Evolutionary conservation across 2,888 invertebrate species (phyloP).

Genomic region (Embidobia sp.): DNA sequence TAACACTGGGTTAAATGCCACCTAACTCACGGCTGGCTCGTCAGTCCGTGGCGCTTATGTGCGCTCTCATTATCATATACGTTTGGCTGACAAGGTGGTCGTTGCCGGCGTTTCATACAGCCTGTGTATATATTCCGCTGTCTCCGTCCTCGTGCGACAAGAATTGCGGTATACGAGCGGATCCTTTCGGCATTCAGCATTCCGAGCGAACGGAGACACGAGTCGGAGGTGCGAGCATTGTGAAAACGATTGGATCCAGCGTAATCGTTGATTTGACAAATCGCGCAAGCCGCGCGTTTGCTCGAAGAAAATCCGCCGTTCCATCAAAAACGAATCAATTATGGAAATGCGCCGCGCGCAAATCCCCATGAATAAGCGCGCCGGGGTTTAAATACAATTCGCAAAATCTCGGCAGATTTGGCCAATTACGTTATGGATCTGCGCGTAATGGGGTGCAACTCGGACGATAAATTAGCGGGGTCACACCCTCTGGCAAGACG

Average conservation of each 20-base stretch:
- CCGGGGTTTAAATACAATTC: constrained; percentile 49
- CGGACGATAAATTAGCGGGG: constrained; percentile 70
- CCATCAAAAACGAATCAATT: constrained; percentile 46
- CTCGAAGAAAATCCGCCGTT: constrained; percentile 27
- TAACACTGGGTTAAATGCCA: constrained; percentile 58
- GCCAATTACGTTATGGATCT: constrained; percentile 56
- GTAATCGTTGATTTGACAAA: too few species aligned
- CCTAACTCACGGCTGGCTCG: constrained; percentile 37
- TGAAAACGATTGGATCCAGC: too few species aligned
- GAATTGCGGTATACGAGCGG: too few species aligned
- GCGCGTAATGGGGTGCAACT: constrained; percentile 35
- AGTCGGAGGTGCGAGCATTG: too few species aligned
- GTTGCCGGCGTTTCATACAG: constrained; percentile 34
- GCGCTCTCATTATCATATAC: constrained; percentile 59
- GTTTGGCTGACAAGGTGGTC: constrained; percentile 57
- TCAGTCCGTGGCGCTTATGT: constrained; percentile 52
- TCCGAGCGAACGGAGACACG: too few species aligned
- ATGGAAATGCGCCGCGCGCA: constrained; percentile 29
- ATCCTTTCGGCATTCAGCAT: too few species aligned
- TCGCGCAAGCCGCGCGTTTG: too few species aligned
- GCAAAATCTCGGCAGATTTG: constrained; percentile 58
- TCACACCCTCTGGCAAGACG: constrained; percentile 64
- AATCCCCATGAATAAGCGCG: constrained; percentile 43
- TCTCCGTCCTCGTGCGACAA: too few species aligned
- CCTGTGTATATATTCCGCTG: constrained; percentile 22